Base-by-base conservation (phyloP, 2,888 invertebrate species). In the Drosophila siamana region DNA sequence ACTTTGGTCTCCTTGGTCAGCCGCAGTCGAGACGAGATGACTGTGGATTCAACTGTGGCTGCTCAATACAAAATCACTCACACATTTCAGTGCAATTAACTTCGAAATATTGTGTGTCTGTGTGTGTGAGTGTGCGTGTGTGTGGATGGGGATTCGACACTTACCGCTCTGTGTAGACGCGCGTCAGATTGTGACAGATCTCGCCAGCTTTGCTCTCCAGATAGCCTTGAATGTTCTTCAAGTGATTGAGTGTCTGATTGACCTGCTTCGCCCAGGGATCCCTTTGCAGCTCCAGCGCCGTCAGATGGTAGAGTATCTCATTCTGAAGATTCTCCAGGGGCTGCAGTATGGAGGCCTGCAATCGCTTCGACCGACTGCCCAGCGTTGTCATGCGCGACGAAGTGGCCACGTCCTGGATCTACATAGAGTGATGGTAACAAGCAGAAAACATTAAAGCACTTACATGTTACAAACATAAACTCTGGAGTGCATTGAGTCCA, bases 211-310 rank as follows among this genome's bases (percentile, higher is more conserved):
- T 95, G 86, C 94, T 95, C 83, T 96, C 94, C 69, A 97, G 94
- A 91, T 95, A 96, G 89, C 94, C 95, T 90, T 96, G 96, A 47
- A 96, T 95, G n/a, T 94, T 95, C 83, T 95, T 95, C 76, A 96
- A 93, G 88, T 96, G 96, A 61, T 94, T 94, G 5, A 96, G 92
- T 0, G 96, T 95, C 79, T 95, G 95, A 90, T 96, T 96, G 65
- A 92, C 92, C 92, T 95, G 95, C 68, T 94, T 94, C 72, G 95
- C 94, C 83, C 96, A 94, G 0, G 96, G 96, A 80, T 94, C 93
- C 76, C 96, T 90, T 81, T 96, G 95, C 6, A 97, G 93, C 86
- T 97, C 96, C 48, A 97, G 89, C 30, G 95, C 95, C 0, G 96
- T 96, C 79, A 97, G 92, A 89, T 95, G 95, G 91, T 95, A 97